Percentiles rank a stretch among this genome's conserved stretches.
These are phyloP conservation scores for Hydrochoerus hydrochaeris DNA, from an alignment of 2,113 vertebrate genomes.

Conservation along the genomic window DNA sequence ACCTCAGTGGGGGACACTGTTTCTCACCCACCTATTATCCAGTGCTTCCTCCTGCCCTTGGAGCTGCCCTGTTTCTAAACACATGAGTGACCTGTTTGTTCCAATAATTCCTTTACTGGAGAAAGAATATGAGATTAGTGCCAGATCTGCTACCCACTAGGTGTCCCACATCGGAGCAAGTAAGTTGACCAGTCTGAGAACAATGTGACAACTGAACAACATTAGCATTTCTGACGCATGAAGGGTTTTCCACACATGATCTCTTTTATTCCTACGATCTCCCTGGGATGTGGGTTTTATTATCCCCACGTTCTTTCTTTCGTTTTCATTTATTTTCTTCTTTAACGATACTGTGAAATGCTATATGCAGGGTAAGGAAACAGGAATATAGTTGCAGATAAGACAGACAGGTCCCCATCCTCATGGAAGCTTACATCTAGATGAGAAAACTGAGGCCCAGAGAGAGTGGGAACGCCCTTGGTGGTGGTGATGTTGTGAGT, in stretches of 20 bases:
- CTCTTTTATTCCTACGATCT: neutral
- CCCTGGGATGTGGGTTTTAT: neutral
- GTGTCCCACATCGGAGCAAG: neutral
- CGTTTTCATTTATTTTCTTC: neutral
- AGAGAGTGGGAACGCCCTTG: neutral
- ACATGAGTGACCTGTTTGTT: neutral
- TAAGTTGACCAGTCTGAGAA: neutral
- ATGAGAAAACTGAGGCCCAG: neutral
- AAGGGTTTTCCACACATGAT: neutral
- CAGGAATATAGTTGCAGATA: neutral
- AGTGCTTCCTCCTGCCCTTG: neutral
- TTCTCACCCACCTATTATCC: neutral
- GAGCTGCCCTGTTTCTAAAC: neutral
- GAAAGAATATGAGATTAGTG: neutral
- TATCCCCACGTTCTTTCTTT: neutral
- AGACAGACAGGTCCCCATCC: neutral
- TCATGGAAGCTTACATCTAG: neutral
- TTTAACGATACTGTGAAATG: conserved; percentile 1
- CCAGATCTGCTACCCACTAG: neutral
- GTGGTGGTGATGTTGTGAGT: neutral
- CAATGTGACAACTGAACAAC: neutral
- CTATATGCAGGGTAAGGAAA: neutral
- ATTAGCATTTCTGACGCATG: neutral
- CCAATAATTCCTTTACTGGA: neutral
- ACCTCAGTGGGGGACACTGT: neutral